Percentiles rank a stretch among this genome's conserved stretches.
These are phyloP conservation scores for Sinocyclocheilus anshuiensis DNA, from an alignment of 2,113 vertebrate species.

Conservation along the genomic window DNA sequence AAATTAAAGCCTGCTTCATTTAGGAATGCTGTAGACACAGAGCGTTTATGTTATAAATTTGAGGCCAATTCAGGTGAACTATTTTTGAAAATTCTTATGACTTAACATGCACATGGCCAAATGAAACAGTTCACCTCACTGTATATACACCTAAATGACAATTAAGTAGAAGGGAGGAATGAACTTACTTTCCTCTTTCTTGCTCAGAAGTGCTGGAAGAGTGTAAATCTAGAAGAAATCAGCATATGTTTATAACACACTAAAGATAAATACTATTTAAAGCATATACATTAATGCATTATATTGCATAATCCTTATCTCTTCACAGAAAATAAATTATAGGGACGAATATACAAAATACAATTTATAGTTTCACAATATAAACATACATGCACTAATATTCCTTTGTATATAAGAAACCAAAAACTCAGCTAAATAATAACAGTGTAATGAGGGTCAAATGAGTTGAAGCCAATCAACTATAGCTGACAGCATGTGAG, in stretches of 20 bases:
- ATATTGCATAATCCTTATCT: background rate
- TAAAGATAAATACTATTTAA: background rate
- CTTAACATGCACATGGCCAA: background rate
- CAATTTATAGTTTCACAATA: slow-evolving; percentile 1
- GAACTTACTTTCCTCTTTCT: slow-evolving; percentile 97
- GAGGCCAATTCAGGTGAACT: background rate
- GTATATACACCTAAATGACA: background rate
- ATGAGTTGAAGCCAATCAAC: slow-evolving; percentile 9
- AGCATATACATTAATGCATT: slow-evolving; percentile 17
- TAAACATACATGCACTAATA: slow-evolving; percentile 15
- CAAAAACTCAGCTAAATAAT: background rate
- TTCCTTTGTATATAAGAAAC: slow-evolving; percentile 8
- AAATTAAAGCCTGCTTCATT: slow-evolving; percentile 95
- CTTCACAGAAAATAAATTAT: background rate
- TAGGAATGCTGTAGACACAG: slow-evolving; percentile 84
- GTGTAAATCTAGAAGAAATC: slow-evolving; percentile 89
- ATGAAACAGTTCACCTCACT: background rate
- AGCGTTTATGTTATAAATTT: background rate
- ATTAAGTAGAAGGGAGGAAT: background rate
- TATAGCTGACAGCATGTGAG: slow-evolving; percentile 1
- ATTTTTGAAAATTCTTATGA: background rate
- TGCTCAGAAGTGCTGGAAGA: slow-evolving; percentile 92
- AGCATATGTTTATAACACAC: slow-evolving; percentile 28
- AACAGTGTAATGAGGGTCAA: background rate
- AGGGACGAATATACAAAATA: background rate